These are phyloP conservation scores for Chloroceryle aenea DNA, from an alignment of 2,113 vertebrate genomes.

Conservation along the genomic window DNA sequence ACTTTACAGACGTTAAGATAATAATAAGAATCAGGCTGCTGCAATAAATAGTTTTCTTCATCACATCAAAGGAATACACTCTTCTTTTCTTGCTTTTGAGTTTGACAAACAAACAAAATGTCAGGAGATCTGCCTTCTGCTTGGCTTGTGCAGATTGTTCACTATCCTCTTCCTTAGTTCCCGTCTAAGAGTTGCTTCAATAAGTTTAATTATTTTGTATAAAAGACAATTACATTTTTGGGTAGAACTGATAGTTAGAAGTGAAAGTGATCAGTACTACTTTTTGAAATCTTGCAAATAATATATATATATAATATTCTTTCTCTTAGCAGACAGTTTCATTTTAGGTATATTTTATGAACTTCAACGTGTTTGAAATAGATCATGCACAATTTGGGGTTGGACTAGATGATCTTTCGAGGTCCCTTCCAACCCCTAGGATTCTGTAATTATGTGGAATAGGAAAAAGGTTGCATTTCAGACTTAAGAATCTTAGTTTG, in stretches of 20 bases:
- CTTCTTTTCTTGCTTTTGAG: neutral
- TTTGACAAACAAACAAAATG: neutral
- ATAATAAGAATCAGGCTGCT: neutral
- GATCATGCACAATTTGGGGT: neutral
- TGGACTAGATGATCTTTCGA: too few relatives aligned
- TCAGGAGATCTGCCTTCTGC: neutral
- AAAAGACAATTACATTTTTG: neutral
- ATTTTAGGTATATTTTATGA: neutral
- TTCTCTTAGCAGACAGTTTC: neutral
- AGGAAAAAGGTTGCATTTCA: neutral
- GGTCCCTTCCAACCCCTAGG: too few relatives aligned
- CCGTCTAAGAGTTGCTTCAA: neutral
- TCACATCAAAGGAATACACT: neutral
- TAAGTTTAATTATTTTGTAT: neutral
- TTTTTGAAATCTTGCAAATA: neutral
- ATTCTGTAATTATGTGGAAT: neutral
- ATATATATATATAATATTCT: neutral
- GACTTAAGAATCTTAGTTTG: neutral
- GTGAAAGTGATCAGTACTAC: neutral
- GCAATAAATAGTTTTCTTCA: constrained; percentile 14
- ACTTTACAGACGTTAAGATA: neutral
- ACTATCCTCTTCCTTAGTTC: neutral
- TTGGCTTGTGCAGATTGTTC: neutral
- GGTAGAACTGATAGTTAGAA: neutral
- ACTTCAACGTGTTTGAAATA: neutral